phyloP scores from a whole-genome alignment of 2,113 vertebrate genomes.

The Dissostichus mawsoni region DNA sequence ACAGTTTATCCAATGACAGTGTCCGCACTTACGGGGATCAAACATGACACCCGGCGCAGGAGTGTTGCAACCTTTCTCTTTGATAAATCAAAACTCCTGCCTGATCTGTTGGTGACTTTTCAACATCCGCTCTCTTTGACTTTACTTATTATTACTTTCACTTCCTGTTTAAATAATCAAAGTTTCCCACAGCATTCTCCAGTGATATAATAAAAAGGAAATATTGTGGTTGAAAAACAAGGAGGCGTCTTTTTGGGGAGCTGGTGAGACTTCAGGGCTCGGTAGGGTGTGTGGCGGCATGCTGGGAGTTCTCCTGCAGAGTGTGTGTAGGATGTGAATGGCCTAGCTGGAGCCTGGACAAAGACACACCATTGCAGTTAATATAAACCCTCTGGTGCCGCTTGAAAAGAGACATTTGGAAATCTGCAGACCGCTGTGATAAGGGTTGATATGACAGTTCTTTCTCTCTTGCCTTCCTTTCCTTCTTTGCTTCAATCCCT shows the following conservation, averaged over 20 bases:
- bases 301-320: conserved; percentile 39
- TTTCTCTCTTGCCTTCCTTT: conserved; percentile 32
- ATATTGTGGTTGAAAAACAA: conserved; percentile 33
- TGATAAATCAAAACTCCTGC: conserved; percentile 32
- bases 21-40: conserved; percentile 46
- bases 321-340: conserved; percentile 44
- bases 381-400: conserved; percentile 69
- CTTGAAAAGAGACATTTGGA: conserved; percentile 77
- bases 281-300: conserved; percentile 27
- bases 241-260: conserved; percentile 24
- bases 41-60: conserved; percentile 21
- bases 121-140: not conserved
- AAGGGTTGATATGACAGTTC: conserved; percentile 76
- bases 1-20: conserved; percentile 45
- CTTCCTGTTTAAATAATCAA: conserved; percentile 9
- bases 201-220: conserved; percentile 11
- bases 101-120: conserved; percentile 30
- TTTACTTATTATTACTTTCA: conserved; percentile 12
- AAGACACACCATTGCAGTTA: conserved; percentile 74
- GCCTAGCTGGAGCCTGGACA: conserved; percentile 53
- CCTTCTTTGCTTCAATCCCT: conserved; percentile 37
- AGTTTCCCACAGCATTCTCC: conserved; percentile 12
- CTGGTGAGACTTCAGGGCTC: conserved; percentile 29
- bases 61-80: conserved; percentile 26
- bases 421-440: conserved; percentile 77